Evolutionary conservation across 2,113 vertebrate genomes (phyloP), one percentile per base, ranked within the genome.

Genomic region (Otolemur garnettii): DNA sequence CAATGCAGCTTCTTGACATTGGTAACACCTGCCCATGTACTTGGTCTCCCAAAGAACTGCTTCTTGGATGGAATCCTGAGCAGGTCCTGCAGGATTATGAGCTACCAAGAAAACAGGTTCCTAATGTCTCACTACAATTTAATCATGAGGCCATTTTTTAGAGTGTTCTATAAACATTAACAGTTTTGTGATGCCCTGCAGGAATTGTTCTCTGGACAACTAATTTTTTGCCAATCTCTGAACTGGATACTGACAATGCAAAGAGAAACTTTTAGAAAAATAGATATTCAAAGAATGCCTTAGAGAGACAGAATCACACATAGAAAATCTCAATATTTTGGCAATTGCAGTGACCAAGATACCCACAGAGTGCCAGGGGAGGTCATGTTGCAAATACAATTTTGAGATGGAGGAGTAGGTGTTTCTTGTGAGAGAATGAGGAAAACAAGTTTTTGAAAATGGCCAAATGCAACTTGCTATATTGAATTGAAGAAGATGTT

Each of bases 21-120:
- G 87, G 60, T 42, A 19, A 71, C 85, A 1, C 0, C 86, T 42
- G 98, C 97, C 98, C 97, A 79, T 97, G 93, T 97, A 94, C 81
- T 64, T 98, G 97, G 98, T 96, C 98, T 94, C 14, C 0, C 0
- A 0, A 53, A 53, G 97, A 98, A 94, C 93, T n/a, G 30, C 33
- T 79, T 96, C 97, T 95, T 96, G 97, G 95, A 88, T n/a, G 53
- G 89, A 95, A 87, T 82, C 64, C 13, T 4, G 10, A 60, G 87
- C 78, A 91, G 96, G 93, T 77, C 87, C 10, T 21, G 94, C 83
- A 60, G 96, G 78, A 86, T 81, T 50, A 96, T 53, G 28, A 38
- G 93, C 94, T 97, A 78, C 94, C 12, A 55, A 95, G 95, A 95
- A 94, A 2, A 57, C 90, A 97, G 97, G 97, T 96, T 92, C 68